phyloP scores from a whole-genome alignment of 2,113 vertebrate genomes.

The Micronisus gabar region DNA sequence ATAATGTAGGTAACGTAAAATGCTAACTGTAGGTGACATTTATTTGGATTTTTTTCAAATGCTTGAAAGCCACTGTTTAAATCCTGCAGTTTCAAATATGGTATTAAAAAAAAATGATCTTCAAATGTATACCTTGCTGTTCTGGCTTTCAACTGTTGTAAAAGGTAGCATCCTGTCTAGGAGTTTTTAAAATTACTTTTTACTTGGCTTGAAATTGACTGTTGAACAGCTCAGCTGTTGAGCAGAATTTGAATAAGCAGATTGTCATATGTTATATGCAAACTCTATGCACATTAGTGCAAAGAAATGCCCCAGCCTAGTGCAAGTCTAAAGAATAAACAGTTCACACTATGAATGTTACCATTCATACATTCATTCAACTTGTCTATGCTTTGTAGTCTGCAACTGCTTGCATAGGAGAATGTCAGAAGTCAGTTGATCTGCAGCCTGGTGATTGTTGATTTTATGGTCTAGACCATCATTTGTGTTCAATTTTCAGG shows the following conservation, averaged over 20 bases:
- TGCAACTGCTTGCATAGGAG: background rate
- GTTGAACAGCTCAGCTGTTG: background rate
- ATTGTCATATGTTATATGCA: background rate
- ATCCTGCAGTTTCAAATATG: background rate
- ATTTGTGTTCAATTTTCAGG: constrained; percentile 75
- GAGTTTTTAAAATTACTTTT: background rate
- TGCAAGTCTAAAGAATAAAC: background rate
- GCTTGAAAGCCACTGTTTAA: background rate
- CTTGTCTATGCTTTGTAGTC: background rate
- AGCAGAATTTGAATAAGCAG: background rate
- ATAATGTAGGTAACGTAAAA: background rate
- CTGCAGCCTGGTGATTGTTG: background rate
- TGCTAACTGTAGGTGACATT: background rate
- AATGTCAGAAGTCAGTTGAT: background rate
- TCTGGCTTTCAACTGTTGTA: background rate
- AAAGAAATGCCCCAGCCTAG: background rate
- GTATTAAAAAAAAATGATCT: background rate
- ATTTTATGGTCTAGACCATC: constrained; percentile 12
- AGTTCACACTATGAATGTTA: background rate
- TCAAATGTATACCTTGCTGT: background rate
- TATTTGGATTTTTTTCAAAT: background rate
- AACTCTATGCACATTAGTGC: background rate
- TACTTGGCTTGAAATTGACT: background rate
- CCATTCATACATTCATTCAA: background rate
- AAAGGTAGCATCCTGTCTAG: background rate